Evolutionary conservation across 2,113 vertebrate species (phyloP).

Genomic region (Globicephala melas): DNA sequence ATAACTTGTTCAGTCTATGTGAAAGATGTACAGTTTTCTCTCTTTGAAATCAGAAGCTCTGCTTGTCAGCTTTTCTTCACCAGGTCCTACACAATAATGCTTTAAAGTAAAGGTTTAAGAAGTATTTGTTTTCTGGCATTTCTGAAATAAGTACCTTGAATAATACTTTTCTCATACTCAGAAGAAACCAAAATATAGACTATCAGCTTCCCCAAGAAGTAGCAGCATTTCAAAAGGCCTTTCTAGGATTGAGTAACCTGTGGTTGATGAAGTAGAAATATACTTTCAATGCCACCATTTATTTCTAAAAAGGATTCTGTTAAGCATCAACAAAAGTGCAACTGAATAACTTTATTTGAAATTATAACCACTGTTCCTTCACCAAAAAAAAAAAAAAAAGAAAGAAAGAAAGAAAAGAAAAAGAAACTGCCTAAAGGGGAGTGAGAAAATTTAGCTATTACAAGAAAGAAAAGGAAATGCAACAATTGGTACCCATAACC

Average conservation of each 20-base stretch:
- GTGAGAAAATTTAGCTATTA: neutral
- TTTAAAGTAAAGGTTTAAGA: constrained; percentile 2
- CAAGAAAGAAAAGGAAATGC: constrained; percentile 19
- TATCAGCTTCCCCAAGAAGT: neutral
- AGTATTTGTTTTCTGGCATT: constrained; percentile 41
- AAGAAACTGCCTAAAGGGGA: neutral
- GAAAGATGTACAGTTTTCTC: neutral
- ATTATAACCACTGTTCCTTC: neutral
- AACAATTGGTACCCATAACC: neutral
- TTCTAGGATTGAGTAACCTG: neutral
- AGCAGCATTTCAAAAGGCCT: neutral
- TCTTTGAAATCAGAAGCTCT: neutral
- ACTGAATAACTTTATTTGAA: constrained; percentile 49
- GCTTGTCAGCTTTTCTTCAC: neutral
- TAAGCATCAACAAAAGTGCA: constrained; percentile 36
- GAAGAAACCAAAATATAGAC: constrained; percentile 46
- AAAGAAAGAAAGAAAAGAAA: neutral
- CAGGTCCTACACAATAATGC: neutral
- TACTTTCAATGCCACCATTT: constrained; percentile 27
- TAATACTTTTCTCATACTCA: constrained; percentile 39
- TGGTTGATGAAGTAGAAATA: constrained; percentile 9
- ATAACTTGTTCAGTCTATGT: neutral
- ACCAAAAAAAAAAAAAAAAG: neutral
- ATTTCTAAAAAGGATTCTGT: constrained; percentile 17
- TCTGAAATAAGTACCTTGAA: constrained; percentile 40